Conservation (phyloP, 2,888 invertebrate genomes). For the Galerucella pusilla region DNA sequence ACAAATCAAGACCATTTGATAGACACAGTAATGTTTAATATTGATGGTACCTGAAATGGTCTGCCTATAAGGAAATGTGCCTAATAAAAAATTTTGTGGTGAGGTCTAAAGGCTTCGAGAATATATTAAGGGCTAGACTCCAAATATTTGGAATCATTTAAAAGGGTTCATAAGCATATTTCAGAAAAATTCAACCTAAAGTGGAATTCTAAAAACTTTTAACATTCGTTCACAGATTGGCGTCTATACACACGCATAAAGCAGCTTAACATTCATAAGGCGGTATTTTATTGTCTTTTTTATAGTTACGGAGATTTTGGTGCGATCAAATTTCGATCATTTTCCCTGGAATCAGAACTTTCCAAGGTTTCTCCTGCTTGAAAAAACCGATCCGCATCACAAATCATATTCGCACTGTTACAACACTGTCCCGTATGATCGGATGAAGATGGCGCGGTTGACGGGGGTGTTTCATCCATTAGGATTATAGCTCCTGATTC, state of each 20-base stretch:
- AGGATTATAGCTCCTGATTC: constrained; percentile 79
- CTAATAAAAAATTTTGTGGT: too few species aligned
- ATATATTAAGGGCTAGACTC: not conserved
- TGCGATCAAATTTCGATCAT: constrained; percentile 56
- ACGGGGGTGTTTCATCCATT: constrained; percentile 72
- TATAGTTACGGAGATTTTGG: constrained; percentile 59
- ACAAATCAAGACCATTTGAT: too few species aligned
- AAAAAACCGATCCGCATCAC: constrained; percentile 72
- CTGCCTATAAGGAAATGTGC: not conserved
- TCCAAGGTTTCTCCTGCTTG: constrained; percentile 72
- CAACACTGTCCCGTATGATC: constrained; percentile 62
- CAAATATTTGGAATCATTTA: not conserved
- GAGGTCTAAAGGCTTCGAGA: not conserved
- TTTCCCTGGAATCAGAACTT: constrained; percentile 57
- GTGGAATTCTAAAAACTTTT: not conserved
- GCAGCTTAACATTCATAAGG: constrained; percentile 41
- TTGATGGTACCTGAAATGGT: not conserved
- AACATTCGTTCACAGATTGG: constrained; percentile 8
- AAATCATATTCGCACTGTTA: constrained; percentile 62
- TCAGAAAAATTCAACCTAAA: not conserved
- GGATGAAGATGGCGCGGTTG: constrained; percentile 48
- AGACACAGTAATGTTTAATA: too few species aligned
- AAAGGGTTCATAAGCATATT: not conserved
- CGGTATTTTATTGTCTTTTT: constrained; percentile 53
- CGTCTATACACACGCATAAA: constrained; percentile 33